phyloP scores from a whole-genome alignment of 2,888 invertebrate species.

The Dascillus cervinus region DNA sequence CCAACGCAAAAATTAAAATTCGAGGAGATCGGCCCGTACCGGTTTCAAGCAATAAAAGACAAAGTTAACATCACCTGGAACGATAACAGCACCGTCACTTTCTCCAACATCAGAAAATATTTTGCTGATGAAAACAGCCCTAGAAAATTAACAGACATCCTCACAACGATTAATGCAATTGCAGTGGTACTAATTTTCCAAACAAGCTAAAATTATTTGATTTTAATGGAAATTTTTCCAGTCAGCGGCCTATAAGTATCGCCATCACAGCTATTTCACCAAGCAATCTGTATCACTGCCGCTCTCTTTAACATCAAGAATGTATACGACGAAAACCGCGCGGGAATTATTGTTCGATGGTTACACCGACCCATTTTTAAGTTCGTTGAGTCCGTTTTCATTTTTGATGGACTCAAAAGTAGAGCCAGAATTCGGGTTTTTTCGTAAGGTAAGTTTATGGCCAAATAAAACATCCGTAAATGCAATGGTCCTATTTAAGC shows the following conservation, averaged over 20 bases:
- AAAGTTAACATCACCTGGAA: slow-evolving; percentile 69
- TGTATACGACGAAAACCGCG: slow-evolving; percentile 55
- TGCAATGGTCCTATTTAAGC: too few species aligned
- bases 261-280: slow-evolving; percentile 50
- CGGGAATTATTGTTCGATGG: slow-evolving; percentile 72
- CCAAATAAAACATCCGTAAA: too few species aligned
- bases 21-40: slow-evolving; percentile 55
- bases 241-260: slow-evolving; percentile 52
- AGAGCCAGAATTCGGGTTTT: slow-evolving; percentile 92
- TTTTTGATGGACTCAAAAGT: too few species aligned
- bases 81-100: slow-evolving; percentile 66
- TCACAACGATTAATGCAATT: slow-evolving; percentile 70
- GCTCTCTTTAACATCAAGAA: slow-evolving; percentile 47
- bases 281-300: slow-evolving; percentile 54
- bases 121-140: slow-evolving; percentile 60
- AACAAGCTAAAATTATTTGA: too few species aligned
- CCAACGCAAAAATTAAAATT: slow-evolving; percentile 48
- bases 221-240: too few species aligned
- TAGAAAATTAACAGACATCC: slow-evolving; percentile 59
- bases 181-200: too few species aligned
- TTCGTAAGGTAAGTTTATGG: slow-evolving; percentile 64
- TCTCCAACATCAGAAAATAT: slow-evolving; percentile 53
- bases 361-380: slow-evolving; percentile 65
- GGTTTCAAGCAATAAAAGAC: slow-evolving; percentile 57
- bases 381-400: too few species aligned